Evolutionary conservation across 2,113 vertebrate species (phyloP), one percentile per base, ranked within the genome.

Genomic region (Procavia capensis): DNA sequence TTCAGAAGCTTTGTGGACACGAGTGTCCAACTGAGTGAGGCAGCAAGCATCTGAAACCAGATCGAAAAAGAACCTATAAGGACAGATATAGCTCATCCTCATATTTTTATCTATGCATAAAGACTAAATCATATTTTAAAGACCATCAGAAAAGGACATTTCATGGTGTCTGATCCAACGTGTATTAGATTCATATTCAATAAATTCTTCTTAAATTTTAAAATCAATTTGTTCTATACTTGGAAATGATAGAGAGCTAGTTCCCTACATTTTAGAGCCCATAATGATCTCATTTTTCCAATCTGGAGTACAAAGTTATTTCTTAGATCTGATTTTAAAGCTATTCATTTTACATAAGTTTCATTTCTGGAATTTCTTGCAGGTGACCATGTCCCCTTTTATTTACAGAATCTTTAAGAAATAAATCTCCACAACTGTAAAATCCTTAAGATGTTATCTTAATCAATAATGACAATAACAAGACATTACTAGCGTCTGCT

Each of bases 341-440:
- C 3, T 17, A 80, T 43, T 87, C 29, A 74, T 90, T 82, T 79
- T 75, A 43, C 36, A 76, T 4, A 45, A 27, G 3, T 36, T 91
- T 90, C 25, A 57, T 85, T 84, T 80, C 70, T 95, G 61, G 80
- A 88, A 64, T 93, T 59, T 84, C 47, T 81, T n/a, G 34, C n/a
- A 70, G 6, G 39, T 91, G 17, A 57, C 3, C 9, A 29, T 10
- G 82, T 29, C 0, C 3, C 4, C 31, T 6, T 83, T 86, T 86
- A 83, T 79, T 84, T 96, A 61, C 9, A 87, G 34, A 92, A 2
- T 29, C 9, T 41, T 81, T 75, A 63, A 80, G 22, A 43, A 90
- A 88, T 41, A 45, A 11, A 90, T 78, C 25, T 91, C 41, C 8
- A 86, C 88, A 70, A 83, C 19, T 41, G 36, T 61, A 59, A 76